phyloP scores from a whole-genome alignment of 2,888 invertebrate species.

The Seira ritae region DNA sequence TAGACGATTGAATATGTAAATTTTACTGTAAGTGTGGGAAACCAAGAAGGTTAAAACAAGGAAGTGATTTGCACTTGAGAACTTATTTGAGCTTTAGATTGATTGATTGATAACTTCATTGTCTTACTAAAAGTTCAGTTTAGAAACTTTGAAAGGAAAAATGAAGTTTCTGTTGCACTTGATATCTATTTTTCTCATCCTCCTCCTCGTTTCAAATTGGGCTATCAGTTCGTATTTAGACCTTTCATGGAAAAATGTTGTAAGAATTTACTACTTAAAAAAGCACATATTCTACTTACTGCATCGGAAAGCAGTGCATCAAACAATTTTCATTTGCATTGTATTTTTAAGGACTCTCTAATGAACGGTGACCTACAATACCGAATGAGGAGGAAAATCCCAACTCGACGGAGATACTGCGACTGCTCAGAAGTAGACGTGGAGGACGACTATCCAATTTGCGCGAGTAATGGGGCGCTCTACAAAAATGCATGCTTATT shows the following conservation, averaged over 20 bases:
- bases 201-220: constrained; percentile 20
- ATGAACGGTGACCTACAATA: constrained; percentile 62
- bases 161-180: constrained; percentile 32
- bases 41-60: too few species aligned
- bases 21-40: too few species aligned
- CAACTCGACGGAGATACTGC: constrained; percentile 61
- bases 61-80: too few species aligned
- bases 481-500: constrained; percentile 62
- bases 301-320: background rate
- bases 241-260: constrained; percentile 62
- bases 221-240: constrained; percentile 42
- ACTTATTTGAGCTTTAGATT: too few species aligned
- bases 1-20: too few species aligned
- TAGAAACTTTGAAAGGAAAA: constrained; percentile 21
- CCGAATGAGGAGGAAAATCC: constrained; percentile 51
- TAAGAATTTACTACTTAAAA: constrained; percentile 22
- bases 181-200: background rate
- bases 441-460: constrained; percentile 58
- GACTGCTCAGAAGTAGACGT: constrained; percentile 52
- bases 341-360: constrained; percentile 40
- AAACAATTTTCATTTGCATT: background rate
- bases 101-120: too few species aligned
- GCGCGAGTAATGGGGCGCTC: constrained; percentile 62
- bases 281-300: background rate
- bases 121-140: too few species aligned